Evolutionary conservation across 2,888 invertebrate genomes (phyloP).

Genomic region (Eupeodes luniger): DNA sequence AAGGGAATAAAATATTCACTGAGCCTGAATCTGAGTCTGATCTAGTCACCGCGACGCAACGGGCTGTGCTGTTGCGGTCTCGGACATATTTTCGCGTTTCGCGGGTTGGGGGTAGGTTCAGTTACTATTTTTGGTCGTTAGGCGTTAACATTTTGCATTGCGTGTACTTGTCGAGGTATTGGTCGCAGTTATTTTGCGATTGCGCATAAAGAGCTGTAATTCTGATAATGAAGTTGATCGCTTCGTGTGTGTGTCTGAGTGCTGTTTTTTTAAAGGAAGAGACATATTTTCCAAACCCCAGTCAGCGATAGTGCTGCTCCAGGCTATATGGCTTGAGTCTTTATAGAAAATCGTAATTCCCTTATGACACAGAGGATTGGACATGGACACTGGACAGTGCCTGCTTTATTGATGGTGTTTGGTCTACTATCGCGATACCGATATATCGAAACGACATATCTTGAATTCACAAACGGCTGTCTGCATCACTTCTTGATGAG

Average conservation of each 20-base stretch:
- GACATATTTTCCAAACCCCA: slow-evolving; percentile 13
- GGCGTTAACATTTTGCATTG: slow-evolving; percentile 71
- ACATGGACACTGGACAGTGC: not conserved
- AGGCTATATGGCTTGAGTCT: slow-evolving; percentile 14
- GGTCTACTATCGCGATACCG: not conserved
- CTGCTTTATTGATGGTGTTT: not conserved
- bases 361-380: slow-evolving; percentile 61
- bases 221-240: slow-evolving; percentile 70
- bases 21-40: slow-evolving; percentile 26
- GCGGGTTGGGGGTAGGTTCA: not conserved
- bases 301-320: not conserved
- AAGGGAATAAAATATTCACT: slow-evolving; percentile 73
- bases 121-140: slow-evolving; percentile 57
- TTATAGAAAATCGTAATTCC: slow-evolving; percentile 66
- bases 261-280: slow-evolving; percentile 12
- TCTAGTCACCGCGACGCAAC: not conserved
- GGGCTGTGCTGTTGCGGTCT: slow-evolving; percentile 13
- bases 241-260: not conserved
- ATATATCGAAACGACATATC: slow-evolving; percentile 29
- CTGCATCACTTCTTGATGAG: not conserved
- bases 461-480: slow-evolving; percentile 57
- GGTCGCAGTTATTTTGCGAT: slow-evolving; percentile 60
- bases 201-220: slow-evolving; percentile 59
- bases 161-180: slow-evolving; percentile 48
- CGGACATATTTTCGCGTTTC: not conserved